Evolutionary conservation across 1,140 invertebrate species (phyloP), one percentile per base, ranked within the genome.

Genomic region (Bemisia tabaci): DNA sequence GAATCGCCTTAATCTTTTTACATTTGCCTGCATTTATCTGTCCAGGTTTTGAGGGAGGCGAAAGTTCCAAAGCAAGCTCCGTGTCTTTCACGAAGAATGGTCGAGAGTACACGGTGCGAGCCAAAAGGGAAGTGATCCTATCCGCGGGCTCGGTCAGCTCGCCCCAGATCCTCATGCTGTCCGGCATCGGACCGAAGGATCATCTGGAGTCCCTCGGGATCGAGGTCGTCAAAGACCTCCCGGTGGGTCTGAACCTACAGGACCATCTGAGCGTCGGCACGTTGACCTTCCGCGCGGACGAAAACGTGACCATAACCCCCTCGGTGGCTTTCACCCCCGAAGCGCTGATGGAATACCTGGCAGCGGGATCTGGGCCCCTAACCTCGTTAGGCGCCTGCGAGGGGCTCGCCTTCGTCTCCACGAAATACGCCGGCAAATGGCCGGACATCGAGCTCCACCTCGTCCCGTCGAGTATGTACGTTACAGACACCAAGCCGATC

Each of bases 131-230:
- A 76, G 84, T 92, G 0, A 87, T 92, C 27, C 69, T 93, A 5
- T 88, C 88, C 1, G 89, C 89, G 0, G 91, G 91, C 0, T 82
- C 88, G 0, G 88, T 94, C 9, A 90, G 90, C 64, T 85, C 83
- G 22, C 87, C 91, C 0, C 90, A 92, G 70, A 74, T 95, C 27
- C 75, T 95, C 63, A 92, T 95, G 90, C 73, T 95, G 0, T 94
- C 91, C 0, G 93, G 93, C 0, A 82, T 95, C 59, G 93, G 92
- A 0, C 91, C 91, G 0, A 80, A 79, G 33, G 79, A 87, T 2
- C 90, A 95, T 69, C 78, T 95, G 11, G 75, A 79, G 60, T 77
- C 86, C 39, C 75, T 89, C 22, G 85, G 86, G 2, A 89, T 93
- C 48, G 81, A 81, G 9, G 83, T 90, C 0, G 68, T 91, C 0